Conservation (phyloP, 2,888 invertebrate species). For the Callyntrura guangdongensis region DNA sequence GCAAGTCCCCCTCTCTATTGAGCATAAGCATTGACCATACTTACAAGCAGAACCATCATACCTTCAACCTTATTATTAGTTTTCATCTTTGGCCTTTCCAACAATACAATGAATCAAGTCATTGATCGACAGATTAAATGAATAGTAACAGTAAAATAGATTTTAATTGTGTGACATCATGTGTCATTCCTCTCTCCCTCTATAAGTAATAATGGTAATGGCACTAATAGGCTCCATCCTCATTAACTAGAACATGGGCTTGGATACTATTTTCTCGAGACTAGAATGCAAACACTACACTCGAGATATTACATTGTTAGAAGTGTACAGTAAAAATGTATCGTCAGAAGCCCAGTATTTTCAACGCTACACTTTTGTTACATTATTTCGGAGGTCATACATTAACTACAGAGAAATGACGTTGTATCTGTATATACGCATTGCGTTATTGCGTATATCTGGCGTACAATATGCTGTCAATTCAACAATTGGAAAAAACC, state of each 20-base stretch:
- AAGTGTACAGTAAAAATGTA: background rate
- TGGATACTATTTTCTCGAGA: background rate
- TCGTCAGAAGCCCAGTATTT: background rate
- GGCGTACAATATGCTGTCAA: background rate
- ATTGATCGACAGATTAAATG: slow-evolving; percentile 42
- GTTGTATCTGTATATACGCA: slow-evolving; percentile 7
- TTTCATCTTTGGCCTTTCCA: background rate
- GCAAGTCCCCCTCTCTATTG: background rate
- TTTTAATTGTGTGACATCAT: slow-evolving; percentile 63
- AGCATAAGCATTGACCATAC: background rate
- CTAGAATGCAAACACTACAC: background rate
- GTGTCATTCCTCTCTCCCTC: slow-evolving; percentile 59
- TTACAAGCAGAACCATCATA: background rate
- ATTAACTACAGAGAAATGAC: background rate
- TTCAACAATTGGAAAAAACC: background rate
- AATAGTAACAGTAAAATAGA: slow-evolving; percentile 56
- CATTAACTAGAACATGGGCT: slow-evolving; percentile 71
- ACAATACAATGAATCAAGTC: slow-evolving; percentile 16
- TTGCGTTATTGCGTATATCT: too few species aligned
- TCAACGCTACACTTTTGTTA: too few species aligned
- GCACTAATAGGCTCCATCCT: slow-evolving; percentile 82
- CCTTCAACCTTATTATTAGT: too few species aligned
- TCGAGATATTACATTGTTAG: background rate
- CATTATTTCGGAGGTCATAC: too few species aligned
- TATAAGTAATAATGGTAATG: slow-evolving; percentile 42